Conservation (phyloP, 2,888 invertebrate species). For the Leucophenga montana region DNA sequence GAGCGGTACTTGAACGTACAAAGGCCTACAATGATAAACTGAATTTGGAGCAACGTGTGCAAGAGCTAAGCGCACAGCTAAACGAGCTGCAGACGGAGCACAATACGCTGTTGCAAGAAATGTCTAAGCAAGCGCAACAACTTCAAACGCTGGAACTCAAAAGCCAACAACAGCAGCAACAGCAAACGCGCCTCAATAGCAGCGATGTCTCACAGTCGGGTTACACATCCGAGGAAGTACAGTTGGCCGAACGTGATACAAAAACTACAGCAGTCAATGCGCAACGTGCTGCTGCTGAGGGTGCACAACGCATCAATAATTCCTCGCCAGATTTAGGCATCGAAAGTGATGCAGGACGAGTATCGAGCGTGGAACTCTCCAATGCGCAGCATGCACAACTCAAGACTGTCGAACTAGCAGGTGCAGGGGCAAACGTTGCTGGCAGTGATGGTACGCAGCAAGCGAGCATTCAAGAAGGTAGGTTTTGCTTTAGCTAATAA, state of each 20-base stretch:
- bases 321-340: conserved; percentile 92
- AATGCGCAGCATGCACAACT: conserved; percentile 68
- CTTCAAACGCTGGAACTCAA: conserved; percentile 40
- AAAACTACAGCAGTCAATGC: conserved; percentile 56
- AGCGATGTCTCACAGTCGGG: conserved; percentile 72
- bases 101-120: conserved; percentile 56
- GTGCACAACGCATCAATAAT: conserved; percentile 71
- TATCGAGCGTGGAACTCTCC: conserved; percentile 74
- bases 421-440: background rate
- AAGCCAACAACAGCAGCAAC: conserved; percentile 38
- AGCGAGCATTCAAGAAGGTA: conserved; percentile 14
- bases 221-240: conserved; percentile 74
- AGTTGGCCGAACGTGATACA: conserved; percentile 34
- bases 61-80: conserved; percentile 59
- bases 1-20: conserved; percentile 82
- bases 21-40: conserved; percentile 82
- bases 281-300: conserved; percentile 67
- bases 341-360: conserved; percentile 85
- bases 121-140: conserved; percentile 51
- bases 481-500: no score
- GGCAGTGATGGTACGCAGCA: background rate
- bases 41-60: conserved; percentile 75
- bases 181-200: conserved; percentile 51
- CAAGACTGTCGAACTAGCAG: conserved; percentile 72
- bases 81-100: conserved; percentile 59